Conservation (phyloP, 2,797 vertebrate genomes). For the Diceros bicornis region DNA sequence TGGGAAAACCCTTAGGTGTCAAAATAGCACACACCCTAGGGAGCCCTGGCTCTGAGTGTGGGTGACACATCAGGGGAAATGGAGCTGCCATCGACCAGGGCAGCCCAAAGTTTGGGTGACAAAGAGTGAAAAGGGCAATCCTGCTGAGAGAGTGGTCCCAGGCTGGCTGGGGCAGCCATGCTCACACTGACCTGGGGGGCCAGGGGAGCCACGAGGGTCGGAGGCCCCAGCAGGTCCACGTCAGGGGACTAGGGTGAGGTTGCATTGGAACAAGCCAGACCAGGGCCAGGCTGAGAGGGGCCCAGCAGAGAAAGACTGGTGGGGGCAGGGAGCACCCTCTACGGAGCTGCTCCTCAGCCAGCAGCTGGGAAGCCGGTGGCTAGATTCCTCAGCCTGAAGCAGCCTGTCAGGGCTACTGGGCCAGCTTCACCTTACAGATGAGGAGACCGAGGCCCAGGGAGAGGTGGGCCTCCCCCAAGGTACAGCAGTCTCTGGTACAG, state of each 20-base stretch:
- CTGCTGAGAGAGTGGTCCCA: not conserved
- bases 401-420: not conserved
- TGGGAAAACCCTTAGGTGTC: not conserved
- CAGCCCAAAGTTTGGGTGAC: not conserved
- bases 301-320: not conserved
- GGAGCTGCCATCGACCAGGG: not conserved
- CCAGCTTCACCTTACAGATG: not conserved
- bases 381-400: not conserved
- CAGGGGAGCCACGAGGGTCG: not conserved
- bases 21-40: not conserved
- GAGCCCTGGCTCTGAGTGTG: not conserved
- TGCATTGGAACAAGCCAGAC: not conserved
- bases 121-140: not conserved
- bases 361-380: accelerated
- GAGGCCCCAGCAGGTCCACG: not conserved
- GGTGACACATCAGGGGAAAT: accelerated
- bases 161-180: not conserved
- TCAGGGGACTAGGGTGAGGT: not conserved
- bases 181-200: not conserved
- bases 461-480: not conserved
- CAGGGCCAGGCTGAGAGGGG: no score
- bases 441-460: not conserved
- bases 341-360: accelerated
- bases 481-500: not conserved
- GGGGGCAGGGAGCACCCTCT: accelerated